Percentiles rank a stretch among this genome's conserved stretches.
Conservation (phyloP, 2,113 vertebrate genomes). For the Melanotaenia duboulayi region DNA sequence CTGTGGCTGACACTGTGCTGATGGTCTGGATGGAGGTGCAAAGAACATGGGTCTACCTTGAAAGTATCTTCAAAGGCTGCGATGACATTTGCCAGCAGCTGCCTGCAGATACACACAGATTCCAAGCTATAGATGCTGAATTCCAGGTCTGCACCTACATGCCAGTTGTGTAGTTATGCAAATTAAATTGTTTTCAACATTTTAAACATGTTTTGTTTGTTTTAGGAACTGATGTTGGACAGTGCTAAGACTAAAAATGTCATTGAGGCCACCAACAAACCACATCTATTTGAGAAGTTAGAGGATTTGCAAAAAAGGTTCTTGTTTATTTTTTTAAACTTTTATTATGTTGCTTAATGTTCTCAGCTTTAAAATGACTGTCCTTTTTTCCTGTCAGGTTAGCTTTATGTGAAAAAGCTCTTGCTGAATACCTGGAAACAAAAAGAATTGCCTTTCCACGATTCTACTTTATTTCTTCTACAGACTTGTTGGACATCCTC, state of each 20-base stretch:
- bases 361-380: not conserved
- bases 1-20: constrained; percentile 80
- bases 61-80: constrained; percentile 87
- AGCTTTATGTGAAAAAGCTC: constrained; percentile 86
- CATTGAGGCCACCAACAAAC: constrained; percentile 83
- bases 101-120: constrained; percentile 80
- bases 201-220: constrained; percentile 25
- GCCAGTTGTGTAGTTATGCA: not conserved
- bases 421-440: constrained; percentile 85
- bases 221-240: constrained; percentile 84
- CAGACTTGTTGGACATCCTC: constrained; percentile 87
- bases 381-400: constrained; percentile 69
- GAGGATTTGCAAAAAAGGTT: constrained; percentile 86
- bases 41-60: constrained; percentile 81
- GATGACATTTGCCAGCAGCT: constrained; percentile 86
- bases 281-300: constrained; percentile 79
- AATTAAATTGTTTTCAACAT: not conserved
- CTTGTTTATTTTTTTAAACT: not conserved
- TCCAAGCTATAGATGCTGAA: constrained; percentile 80
- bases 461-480: constrained; percentile 87
- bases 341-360: not conserved
- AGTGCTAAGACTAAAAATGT: constrained; percentile 84
- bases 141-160: constrained; percentile 83
- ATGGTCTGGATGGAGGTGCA: constrained; percentile 88
- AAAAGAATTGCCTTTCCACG: constrained; percentile 83